Percentiles rank a stretch among this genome's conserved stretches.
These are phyloP conservation scores for Drosophila kanekoi DNA, from an alignment of 2,888 invertebrate species.

Conservation along the genomic window DNA sequence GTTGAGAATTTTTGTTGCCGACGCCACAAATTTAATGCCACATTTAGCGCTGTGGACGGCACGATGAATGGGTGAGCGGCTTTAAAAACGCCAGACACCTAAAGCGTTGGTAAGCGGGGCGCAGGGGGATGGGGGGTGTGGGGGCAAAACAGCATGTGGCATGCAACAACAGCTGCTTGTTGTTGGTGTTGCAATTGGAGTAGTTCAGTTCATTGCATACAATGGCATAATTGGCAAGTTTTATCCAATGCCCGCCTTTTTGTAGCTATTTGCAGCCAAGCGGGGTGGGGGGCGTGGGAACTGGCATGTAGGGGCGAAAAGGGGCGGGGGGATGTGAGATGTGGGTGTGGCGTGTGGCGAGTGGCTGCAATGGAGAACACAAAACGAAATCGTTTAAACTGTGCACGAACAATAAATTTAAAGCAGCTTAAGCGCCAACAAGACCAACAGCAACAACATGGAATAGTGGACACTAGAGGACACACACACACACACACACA, in stretches of 20 bases:
- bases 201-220: slow-evolving; percentile 76
- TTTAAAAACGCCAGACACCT: slow-evolving; percentile 50
- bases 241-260: slow-evolving; percentile 58
- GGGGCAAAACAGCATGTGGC: slow-evolving; percentile 26
- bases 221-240: slow-evolving; percentile 78
- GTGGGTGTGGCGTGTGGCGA: too few species aligned
- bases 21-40: slow-evolving; percentile 73
- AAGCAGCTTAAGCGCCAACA: slow-evolving; percentile 73
- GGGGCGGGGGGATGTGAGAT: slow-evolving; percentile 3
- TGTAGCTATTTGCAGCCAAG: slow-evolving; percentile 5
- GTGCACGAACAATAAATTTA: slow-evolving; percentile 78
- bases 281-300: background rate
- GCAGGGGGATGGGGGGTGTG: background rate
- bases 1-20: slow-evolving; percentile 15
- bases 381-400: slow-evolving; percentile 74
- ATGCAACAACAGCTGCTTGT: slow-evolving; percentile 30
- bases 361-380: slow-evolving; percentile 51
- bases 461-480: slow-evolving; percentile 23
- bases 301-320: background rate
- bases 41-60: slow-evolving; percentile 67
- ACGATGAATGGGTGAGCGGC: slow-evolving; percentile 55
- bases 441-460: slow-evolving; percentile 37
- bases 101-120: background rate
- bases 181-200: slow-evolving; percentile 40
- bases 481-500: slow-evolving; percentile 1